Evolutionary conservation across 2,888 invertebrate genomes (phyloP).

Genomic region (Cecidostiba fungosa): DNA sequence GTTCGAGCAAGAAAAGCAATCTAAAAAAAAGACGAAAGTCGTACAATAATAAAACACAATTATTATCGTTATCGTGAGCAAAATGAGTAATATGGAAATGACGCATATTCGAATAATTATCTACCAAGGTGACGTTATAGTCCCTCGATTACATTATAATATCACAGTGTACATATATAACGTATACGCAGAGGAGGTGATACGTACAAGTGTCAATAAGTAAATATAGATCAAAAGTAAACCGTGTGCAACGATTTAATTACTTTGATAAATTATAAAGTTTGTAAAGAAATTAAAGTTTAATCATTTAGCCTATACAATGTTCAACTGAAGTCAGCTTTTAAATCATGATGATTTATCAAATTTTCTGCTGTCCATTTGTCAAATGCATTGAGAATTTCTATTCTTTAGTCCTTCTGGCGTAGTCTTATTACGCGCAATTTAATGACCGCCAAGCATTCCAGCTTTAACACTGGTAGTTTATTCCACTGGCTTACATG

Average conservation of each 20-base stretch:
- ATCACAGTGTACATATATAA: not conserved
- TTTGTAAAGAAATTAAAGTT: too few relatives aligned
- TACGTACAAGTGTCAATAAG: too few relatives aligned
- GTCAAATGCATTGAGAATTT: not conserved
- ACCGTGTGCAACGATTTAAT: too few relatives aligned
- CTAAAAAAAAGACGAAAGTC: constrained; percentile 63
- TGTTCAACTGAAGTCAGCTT: too few relatives aligned
- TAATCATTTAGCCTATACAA: too few relatives aligned
- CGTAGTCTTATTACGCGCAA: too few relatives aligned
- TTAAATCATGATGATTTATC: not conserved
- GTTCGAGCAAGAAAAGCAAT: constrained; percentile 70
- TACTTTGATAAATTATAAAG: too few relatives aligned
- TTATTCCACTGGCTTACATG: too few relatives aligned
- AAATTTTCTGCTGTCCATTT: not conserved
- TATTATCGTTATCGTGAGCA: not conserved
- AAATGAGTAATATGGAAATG: not conserved
- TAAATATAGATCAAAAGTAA: too few relatives aligned
- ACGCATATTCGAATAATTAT: not conserved
- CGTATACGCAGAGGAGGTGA: not conserved
- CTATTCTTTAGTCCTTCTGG: too few relatives aligned
- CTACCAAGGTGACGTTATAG: not conserved
- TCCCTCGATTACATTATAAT: not conserved
- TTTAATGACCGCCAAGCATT: too few relatives aligned
- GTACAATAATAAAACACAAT: not conserved
- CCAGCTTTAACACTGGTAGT: too few relatives aligned